phyloP scores from a whole-genome alignment of 2,113 vertebrate genomes.

The Probosciger aterrimus region DNA sequence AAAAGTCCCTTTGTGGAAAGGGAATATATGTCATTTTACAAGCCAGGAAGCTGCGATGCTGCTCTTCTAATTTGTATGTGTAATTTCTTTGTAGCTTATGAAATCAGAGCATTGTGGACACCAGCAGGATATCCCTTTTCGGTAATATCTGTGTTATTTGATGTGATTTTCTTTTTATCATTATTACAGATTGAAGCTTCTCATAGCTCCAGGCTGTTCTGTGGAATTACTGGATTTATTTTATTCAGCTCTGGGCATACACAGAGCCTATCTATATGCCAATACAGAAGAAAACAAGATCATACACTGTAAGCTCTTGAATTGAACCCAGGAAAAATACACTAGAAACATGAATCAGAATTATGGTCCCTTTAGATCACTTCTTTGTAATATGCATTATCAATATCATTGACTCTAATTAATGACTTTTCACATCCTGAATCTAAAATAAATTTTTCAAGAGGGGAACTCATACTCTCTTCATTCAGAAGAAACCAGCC shows the following conservation, averaged over 20 bases:
- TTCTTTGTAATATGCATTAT: not conserved
- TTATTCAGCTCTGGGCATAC: not conserved
- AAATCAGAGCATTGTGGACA: not conserved
- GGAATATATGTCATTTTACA: not conserved
- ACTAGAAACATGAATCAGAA: not conserved
- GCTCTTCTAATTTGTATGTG: not conserved
- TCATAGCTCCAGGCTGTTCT: not conserved
- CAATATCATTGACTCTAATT: not conserved
- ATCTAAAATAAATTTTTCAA: not conserved
- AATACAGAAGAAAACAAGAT: not conserved
- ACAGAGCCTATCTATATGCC: not conserved
- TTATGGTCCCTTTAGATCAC: not conserved
- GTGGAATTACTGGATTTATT: not conserved
- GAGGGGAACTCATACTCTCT: not conserved
- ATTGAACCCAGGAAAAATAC: not conserved
- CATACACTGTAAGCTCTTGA: not conserved
- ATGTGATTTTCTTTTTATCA: not conserved
- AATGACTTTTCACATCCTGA: not conserved
- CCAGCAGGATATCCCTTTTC: not conserved
- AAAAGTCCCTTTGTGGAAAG: not conserved
- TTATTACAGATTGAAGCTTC: not conserved
- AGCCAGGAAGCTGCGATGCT: not conserved
- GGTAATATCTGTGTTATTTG: not conserved
- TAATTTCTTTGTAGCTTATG: not conserved
- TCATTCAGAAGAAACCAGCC: not conserved